A percentile compares a stretch with the other conserved stretches of the same genome.
phyloP scores from a whole-genome alignment of 2,797 vertebrate species.

The Leuciscus waleckii region DNA sequence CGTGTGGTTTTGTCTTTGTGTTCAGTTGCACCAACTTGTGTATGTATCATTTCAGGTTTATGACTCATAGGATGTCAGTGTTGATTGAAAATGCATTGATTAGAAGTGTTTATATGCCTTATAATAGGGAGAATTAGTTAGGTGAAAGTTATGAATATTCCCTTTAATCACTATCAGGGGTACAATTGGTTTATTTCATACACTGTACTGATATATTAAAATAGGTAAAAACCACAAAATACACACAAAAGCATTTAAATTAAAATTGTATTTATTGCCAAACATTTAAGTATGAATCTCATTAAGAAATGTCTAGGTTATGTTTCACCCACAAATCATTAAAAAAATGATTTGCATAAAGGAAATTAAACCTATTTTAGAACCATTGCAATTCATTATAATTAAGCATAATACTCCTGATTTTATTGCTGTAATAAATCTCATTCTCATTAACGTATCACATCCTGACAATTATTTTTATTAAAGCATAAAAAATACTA shows the following conservation, averaged over 20 bases:
- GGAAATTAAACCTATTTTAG: background rate
- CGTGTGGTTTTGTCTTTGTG: conserved; percentile 26
- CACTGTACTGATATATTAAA: background rate
- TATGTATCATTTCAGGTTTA: conserved; percentile 35
- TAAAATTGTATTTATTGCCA: background rate
- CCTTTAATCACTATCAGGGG: conserved; percentile 8
- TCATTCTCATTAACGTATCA: background rate
- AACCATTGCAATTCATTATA: background rate
- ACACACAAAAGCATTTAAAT: background rate
- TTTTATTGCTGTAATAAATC: background rate
- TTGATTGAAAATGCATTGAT: conserved; percentile 27
- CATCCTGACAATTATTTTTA: background rate
- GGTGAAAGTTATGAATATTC: background rate
- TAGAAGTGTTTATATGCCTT: conserved; percentile 24
- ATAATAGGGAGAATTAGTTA: conserved; percentile 5
- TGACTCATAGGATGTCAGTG: conserved; percentile 45
- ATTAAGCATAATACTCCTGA: background rate
- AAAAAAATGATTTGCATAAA: background rate
- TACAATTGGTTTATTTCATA: background rate
- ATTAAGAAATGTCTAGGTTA: background rate
- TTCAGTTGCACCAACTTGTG: conserved; percentile 31
- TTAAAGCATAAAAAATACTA: background rate
- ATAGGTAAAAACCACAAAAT: background rate
- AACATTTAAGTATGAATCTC: background rate
- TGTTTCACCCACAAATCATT: conserved; percentile 2